phyloP scores from a whole-genome alignment of 2,113 vertebrate species.

The Theristicus caerulescens region DNA sequence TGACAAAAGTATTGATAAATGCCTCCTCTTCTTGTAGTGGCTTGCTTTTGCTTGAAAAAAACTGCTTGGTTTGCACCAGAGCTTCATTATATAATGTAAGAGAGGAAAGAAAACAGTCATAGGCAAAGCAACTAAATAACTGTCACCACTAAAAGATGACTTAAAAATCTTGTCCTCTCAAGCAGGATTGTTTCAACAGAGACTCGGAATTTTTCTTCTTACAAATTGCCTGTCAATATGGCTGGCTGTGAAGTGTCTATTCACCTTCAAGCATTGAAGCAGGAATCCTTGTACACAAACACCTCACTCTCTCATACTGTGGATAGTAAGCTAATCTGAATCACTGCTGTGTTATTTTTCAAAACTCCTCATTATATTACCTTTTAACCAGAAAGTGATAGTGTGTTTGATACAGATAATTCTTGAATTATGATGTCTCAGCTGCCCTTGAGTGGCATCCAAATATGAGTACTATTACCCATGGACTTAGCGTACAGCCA shows the following conservation, averaged over 20 bases:
- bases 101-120: not conserved
- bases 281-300: not conserved
- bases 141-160: not conserved
- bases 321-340: not conserved
- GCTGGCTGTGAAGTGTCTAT: not conserved
- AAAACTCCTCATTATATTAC: not conserved
- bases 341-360: not conserved
- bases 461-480: not conserved
- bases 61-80: not conserved
- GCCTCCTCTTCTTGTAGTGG: not conserved
- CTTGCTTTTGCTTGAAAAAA: not conserved
- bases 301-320: not conserved
- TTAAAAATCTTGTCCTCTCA: not conserved
- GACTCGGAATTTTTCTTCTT: not conserved
- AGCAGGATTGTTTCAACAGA: not conserved
- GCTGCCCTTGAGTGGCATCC: not conserved
- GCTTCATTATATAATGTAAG: not conserved
- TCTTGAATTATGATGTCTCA: not conserved
- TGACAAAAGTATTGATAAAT: slow-evolving; percentile 10
- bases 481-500: not conserved
- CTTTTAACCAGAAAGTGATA: not conserved
- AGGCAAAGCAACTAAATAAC: not conserved
- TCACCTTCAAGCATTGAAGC: not conserved
- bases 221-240: not conserved
- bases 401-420: not conserved